A percentile compares a stretch with the other conserved stretches of the same genome.
Conservation (phyloP, 64 coral and sea anemone species). For the Pocillopora verrucosa region DNA sequence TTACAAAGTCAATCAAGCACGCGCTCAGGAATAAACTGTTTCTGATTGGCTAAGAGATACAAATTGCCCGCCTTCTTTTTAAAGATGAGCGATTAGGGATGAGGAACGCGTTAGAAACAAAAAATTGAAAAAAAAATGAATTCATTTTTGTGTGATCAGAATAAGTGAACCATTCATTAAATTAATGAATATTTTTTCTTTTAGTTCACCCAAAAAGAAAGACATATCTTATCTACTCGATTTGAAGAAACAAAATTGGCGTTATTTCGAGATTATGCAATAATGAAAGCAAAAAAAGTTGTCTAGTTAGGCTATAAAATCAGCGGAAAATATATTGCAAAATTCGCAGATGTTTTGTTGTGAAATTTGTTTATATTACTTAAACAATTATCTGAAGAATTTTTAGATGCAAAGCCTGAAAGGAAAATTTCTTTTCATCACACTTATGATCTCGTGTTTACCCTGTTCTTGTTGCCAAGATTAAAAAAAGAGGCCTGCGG, state of each 20-base stretch:
- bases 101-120: neutral
- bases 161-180: conserved; percentile 23
- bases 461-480: neutral
- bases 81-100: conserved; percentile 2
- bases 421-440: conserved; percentile 10
- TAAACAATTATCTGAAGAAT: conserved; percentile 35
- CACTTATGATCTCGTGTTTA: no score
- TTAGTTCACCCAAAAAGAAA: neutral
- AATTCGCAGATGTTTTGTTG: conserved; percentile 27
- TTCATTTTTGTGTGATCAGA: conserved; percentile 15
- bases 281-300: neutral
- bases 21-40: neutral
- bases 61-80: neutral
- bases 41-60: neutral
- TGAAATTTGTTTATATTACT: conserved; percentile 34
- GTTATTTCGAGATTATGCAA: neutral
- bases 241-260: neutral
- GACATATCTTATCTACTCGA: neutral
- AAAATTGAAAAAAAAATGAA: conserved; percentile 1
- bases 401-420: neutral
- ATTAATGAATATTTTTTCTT: conserved; percentile 11
- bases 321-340: neutral
- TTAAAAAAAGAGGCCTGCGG: neutral
- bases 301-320: neutral
- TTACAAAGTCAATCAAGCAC: conserved; percentile 28